phyloP scores from a whole-genome alignment of 1,140 invertebrate species.

The Penaeus vannamei region DNA sequence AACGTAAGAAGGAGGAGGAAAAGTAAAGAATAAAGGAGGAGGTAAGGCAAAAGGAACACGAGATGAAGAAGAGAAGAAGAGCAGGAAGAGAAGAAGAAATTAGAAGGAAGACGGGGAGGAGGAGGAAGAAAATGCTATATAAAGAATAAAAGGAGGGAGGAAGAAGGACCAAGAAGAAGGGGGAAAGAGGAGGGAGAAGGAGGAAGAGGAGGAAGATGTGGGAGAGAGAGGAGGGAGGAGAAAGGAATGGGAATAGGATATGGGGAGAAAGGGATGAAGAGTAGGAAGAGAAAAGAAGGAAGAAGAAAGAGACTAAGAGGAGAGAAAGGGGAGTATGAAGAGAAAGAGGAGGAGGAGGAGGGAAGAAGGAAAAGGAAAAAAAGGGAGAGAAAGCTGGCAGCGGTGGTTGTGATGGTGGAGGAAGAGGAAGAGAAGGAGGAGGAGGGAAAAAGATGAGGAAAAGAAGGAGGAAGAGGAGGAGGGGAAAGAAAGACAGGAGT shows the following conservation, averaged over 20 bases:
- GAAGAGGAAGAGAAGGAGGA: background rate
- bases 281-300: background rate
- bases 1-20: background rate
- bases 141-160: background rate
- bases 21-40: background rate
- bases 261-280: background rate
- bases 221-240: background rate
- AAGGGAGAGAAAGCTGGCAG: background rate
- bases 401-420: background rate
- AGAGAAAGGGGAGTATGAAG: background rate
- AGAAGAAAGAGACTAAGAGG: background rate
- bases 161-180: background rate
- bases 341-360: background rate
- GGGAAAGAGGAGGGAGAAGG: background rate
- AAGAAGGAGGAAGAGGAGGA: no score
- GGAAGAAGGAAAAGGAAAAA: background rate
- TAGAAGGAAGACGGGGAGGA: background rate
- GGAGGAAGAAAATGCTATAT: background rate
- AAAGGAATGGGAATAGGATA: background rate
- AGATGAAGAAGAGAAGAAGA: background rate
- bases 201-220: background rate
- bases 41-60: background rate
- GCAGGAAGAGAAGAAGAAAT: background rate
- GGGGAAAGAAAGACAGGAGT: background rate
- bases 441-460: background rate